Conservation (phyloP, 2,797 vertebrate genomes). For the Peromyscus aztecus region DNA sequence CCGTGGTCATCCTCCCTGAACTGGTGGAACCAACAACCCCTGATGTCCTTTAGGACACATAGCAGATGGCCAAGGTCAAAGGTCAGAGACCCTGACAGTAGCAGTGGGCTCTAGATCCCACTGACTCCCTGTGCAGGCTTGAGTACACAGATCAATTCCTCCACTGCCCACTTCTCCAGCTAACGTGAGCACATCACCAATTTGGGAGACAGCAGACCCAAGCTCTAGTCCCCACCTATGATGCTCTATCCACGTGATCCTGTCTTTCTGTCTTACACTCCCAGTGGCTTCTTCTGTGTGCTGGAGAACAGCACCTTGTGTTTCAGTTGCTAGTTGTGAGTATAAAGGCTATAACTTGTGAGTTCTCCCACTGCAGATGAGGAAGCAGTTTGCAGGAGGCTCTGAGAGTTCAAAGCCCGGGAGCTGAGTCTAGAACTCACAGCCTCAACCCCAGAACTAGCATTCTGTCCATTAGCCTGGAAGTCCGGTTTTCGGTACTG, state of each 20-base stretch:
- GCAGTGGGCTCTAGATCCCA: not conserved
- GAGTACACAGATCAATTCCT: not conserved
- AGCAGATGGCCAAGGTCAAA: not conserved
- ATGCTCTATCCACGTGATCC: not conserved
- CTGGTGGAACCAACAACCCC: not conserved
- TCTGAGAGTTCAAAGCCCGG: not conserved
- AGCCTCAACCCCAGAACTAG: not conserved
- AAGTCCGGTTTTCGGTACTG: not conserved
- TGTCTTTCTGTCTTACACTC: not conserved
- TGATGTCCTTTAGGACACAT: not conserved
- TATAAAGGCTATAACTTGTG: not conserved
- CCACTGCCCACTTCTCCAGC: not conserved
- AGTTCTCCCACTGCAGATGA: not conserved
- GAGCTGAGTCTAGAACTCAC: not conserved
- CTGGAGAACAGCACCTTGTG: not conserved
- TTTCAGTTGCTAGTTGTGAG: not conserved
- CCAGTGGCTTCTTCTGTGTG: constrained; percentile 26
- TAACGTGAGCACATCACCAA: not conserved
- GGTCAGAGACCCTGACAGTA: not conserved
- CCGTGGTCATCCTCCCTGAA: not conserved
- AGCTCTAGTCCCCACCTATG: not conserved
- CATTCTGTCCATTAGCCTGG: not conserved
- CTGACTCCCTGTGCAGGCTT: not conserved
- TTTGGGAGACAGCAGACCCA: not conserved
- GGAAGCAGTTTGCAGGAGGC: not conserved